phyloP scores from a whole-genome alignment of 2,113 vertebrate genomes.

The Holacanthus passer region DNA sequence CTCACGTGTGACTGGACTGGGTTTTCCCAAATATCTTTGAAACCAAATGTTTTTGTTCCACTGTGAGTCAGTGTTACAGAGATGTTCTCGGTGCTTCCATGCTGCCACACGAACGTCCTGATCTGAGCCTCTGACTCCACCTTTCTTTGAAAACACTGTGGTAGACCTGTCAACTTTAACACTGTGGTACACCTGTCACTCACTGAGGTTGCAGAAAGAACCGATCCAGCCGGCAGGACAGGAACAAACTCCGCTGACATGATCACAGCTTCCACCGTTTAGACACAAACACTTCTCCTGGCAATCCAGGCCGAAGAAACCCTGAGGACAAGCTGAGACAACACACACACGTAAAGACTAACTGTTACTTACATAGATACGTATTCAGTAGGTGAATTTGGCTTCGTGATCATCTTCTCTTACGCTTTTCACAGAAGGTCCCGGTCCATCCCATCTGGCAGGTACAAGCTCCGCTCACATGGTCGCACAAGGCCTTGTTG shows the following conservation, averaged over 20 bases:
- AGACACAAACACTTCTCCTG: constrained; percentile 87
- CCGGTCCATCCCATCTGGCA: constrained; percentile 92
- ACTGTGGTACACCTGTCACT: constrained; percentile 57
- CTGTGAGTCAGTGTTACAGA: constrained; percentile 39
- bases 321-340: constrained; percentile 92
- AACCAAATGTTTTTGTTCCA: constrained; percentile 45
- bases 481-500: constrained; percentile 90
- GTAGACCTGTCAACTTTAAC: background rate
- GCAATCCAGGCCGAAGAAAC: constrained; percentile 93
- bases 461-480: constrained; percentile 92
- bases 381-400: background rate
- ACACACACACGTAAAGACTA: constrained; percentile 9
- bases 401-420: constrained; percentile 50
- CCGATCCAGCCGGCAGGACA: constrained; percentile 89
- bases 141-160: background rate
- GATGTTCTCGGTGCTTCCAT: constrained; percentile 6
- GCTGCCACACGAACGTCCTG: constrained; percentile 3
- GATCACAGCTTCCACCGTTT: constrained; percentile 86
- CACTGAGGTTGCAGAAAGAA: constrained; percentile 86
- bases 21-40: constrained; percentile 59
- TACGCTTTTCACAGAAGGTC: constrained; percentile 92
- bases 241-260: constrained; percentile 83
- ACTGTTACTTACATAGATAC: background rate
- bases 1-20: constrained; percentile 57
- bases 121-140: background rate